Conservation (phyloP, 2,888 invertebrate genomes). For the Lydus trimaculatus region DNA sequence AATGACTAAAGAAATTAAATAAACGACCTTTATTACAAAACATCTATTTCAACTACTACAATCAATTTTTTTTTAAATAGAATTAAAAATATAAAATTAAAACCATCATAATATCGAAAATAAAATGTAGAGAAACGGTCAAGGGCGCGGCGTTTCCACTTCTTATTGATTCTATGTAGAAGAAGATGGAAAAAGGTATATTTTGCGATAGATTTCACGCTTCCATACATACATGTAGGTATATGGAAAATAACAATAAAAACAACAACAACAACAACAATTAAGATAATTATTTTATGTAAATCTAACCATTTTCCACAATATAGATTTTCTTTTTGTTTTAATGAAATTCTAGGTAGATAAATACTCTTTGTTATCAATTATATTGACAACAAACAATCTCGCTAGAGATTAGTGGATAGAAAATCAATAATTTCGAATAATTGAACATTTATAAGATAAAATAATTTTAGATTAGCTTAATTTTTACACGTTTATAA, state of each 20-base stretch:
- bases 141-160: constrained; percentile 24
- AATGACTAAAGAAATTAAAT: constrained; percentile 5
- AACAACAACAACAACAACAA: background rate
- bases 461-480: too few relatives aligned
- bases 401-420: background rate
- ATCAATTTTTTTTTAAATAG: background rate
- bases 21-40: background rate
- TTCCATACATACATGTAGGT: background rate
- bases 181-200: background rate
- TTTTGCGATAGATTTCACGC: background rate
- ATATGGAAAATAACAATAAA: background rate
- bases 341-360: background rate
- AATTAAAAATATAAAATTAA: background rate
- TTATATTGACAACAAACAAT: background rate
- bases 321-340: background rate
- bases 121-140: constrained; percentile 21
- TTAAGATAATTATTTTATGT: too few relatives aligned
- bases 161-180: constrained; percentile 22
- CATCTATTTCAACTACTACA: background rate
- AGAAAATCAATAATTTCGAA: background rate
- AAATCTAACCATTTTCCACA: too few relatives aligned
- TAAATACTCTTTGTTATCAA: background rate
- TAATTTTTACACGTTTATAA: too few relatives aligned
- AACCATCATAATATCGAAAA: background rate
- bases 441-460: background rate